These are phyloP conservation scores for Sarcophaga carnaria DNA, from an alignment of 2,888 invertebrate genomes.

Conservation along the genomic window DNA sequence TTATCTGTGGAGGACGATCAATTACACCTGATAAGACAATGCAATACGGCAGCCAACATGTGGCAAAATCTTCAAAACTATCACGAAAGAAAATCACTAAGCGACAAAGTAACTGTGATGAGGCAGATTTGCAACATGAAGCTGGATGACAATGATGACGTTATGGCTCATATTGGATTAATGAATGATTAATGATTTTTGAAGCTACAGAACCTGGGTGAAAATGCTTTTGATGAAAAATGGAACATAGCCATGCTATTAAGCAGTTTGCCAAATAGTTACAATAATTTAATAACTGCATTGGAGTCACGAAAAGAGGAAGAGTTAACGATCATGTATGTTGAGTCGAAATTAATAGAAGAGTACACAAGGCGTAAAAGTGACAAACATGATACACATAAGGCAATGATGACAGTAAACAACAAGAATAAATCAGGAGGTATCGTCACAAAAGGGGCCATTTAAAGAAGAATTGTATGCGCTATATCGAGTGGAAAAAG, in stretches of 20 bases:
- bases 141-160: slow-evolving; percentile 5
- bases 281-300: slow-evolving; percentile 14
- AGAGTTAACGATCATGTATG: background rate
- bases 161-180: slow-evolving; percentile 15
- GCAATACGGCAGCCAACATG: slow-evolving; percentile 16
- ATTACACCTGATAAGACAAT: slow-evolving; percentile 25
- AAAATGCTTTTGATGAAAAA: slow-evolving; percentile 38
- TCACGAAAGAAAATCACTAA: slow-evolving; percentile 22
- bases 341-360: slow-evolving; percentile 9
- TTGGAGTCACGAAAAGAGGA: slow-evolving; percentile 15
- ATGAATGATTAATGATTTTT: slow-evolving; percentile 22
- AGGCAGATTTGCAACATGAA: slow-evolving; percentile 30
- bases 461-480: background rate
- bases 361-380: background rate
- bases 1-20: slow-evolving; percentile 32
- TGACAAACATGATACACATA: slow-evolving; percentile 3
- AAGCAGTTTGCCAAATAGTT: slow-evolving; percentile 27
- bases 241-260: slow-evolving; percentile 43
- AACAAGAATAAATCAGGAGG: too few relatives aligned
- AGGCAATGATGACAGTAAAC: background rate
- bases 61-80: slow-evolving; percentile 23
- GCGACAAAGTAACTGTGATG: slow-evolving; percentile 14
- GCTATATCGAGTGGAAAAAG: slow-evolving; percentile 15
- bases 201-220: slow-evolving; percentile 10
- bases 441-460: slow-evolving; percentile 6